Percentiles rank a stretch among this genome's conserved stretches.
Conservation (phyloP, 2,797 vertebrate genomes). For the Botia almorhae region DNA sequence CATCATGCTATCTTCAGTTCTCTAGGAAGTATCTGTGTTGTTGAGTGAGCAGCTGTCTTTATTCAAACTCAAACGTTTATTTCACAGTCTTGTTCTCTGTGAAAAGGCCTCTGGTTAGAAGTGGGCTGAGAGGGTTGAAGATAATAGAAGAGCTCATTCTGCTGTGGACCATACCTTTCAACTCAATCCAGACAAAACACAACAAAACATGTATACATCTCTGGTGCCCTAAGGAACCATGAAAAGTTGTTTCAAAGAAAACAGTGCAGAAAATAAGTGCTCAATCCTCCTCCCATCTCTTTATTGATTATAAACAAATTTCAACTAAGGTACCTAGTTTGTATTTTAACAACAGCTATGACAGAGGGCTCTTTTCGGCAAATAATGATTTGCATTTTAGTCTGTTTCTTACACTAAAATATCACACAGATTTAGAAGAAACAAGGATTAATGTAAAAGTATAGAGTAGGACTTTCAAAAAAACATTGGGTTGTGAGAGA, state of each 20-base stretch:
- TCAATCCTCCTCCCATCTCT: not conserved
- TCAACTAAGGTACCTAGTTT: too few species aligned
- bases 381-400: too few species aligned
- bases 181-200: constrained; percentile 32
- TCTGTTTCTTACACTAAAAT: too few species aligned
- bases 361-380: too few species aligned
- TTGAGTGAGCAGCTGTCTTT: constrained; percentile 48
- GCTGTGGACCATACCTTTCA: constrained; percentile 18
- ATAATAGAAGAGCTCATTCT: constrained; percentile 32
- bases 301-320: not conserved
- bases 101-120: constrained; percentile 20
- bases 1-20: constrained; percentile 12
- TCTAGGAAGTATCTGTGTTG: constrained; percentile 12
- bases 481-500: too few species aligned
- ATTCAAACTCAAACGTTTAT: constrained; percentile 14
- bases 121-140: not conserved
- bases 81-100: constrained; percentile 17
- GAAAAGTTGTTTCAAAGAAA: not conserved
- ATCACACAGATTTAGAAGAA: too few species aligned
- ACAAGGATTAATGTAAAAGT: too few species aligned
- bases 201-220: constrained; percentile 14
- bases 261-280: not conserved
- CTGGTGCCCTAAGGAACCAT: not conserved
- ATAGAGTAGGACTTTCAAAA: too few species aligned
- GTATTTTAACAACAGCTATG: too few species aligned